Conservation (phyloP, 2,888 invertebrate species). For the Drosophila niveifrons region DNA sequence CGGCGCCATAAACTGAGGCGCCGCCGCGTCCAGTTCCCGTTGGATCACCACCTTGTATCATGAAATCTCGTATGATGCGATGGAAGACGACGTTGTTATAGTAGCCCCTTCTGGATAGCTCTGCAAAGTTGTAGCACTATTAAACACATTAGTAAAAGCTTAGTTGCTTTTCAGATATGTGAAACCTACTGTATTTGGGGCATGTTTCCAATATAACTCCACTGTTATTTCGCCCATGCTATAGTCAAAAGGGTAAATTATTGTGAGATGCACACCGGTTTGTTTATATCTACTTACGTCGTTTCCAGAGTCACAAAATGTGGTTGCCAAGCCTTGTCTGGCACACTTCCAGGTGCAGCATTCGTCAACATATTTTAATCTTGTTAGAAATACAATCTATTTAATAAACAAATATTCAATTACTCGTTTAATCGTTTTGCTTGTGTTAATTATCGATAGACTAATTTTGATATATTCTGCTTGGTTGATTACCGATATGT, state of each 20-base stretch:
- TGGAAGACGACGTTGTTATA: slow-evolving; percentile 99
- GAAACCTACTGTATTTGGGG: slow-evolving; percentile 91
- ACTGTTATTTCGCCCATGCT: slow-evolving; percentile 97
- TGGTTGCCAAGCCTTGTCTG: slow-evolving; percentile 96
- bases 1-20: slow-evolving; percentile 97
- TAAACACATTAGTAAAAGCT: rapidly evolving
- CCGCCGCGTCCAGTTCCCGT: slow-evolving; percentile 98
- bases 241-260: slow-evolving; percentile 2
- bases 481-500: neutral
- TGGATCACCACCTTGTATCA: slow-evolving; percentile 98
- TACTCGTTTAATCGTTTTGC: neutral
- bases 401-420: neutral
- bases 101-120: slow-evolving; percentile 95
- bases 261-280: neutral
- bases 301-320: slow-evolving; percentile 93
- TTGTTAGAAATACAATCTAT: neutral
- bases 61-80: slow-evolving; percentile 96
- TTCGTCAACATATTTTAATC: slow-evolving; percentile 53
- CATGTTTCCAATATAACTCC: slow-evolving; percentile 99
- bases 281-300: slow-evolving; percentile 87
- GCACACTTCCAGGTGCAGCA: slow-evolving; percentile 87
- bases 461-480: neutral
- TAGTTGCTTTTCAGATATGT: neutral
- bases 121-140: slow-evolving; percentile 97
- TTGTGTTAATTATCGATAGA: slow-evolving; percentile 20